A percentile compares a stretch with the other conserved stretches of the same genome.
Conservation (phyloP, 2,888 invertebrate species). For the Acleris sparsana region DNA sequence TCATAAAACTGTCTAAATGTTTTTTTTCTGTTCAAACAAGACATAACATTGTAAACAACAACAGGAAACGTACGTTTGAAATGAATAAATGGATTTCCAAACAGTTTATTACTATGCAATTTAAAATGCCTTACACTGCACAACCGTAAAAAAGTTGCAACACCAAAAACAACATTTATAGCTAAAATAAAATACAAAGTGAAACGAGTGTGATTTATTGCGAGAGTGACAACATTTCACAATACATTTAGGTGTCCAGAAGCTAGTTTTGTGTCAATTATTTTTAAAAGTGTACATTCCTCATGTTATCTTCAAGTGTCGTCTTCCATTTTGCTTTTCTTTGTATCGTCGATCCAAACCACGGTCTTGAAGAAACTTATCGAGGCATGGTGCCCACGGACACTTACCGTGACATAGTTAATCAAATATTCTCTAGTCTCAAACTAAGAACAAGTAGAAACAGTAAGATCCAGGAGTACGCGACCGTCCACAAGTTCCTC, state of each 20-base stretch:
- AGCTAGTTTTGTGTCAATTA: neutral
- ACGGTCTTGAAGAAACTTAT: neutral
- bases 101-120: too few relatives aligned
- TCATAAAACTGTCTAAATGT: too few relatives aligned
- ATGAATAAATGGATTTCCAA: too few relatives aligned
- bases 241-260: slow-evolving; percentile 1
- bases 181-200: slow-evolving; percentile 35
- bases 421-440: slow-evolving; percentile 54
- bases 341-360: slow-evolving; percentile 2
- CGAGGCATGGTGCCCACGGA: slow-evolving; percentile 1
- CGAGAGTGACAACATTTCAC: slow-evolving; percentile 38
- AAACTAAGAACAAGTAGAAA: slow-evolving; percentile 41
- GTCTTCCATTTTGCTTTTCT: slow-evolving; percentile 7
- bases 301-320: slow-evolving; percentile 15
- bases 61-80: too few relatives aligned
- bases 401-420: slow-evolving; percentile 42
- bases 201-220: slow-evolving; percentile 36
- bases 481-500: slow-evolving; percentile 58
- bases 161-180: too few relatives aligned
- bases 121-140: neutral
- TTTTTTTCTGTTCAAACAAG: too few relatives aligned
- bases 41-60: too few relatives aligned
- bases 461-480: slow-evolving; percentile 45
- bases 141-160: neutral
- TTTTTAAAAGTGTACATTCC: slow-evolving; percentile 2